Evolutionary conservation across 2,888 invertebrate species (phyloP).

Genomic region (Drosophila helvetica): DNA sequence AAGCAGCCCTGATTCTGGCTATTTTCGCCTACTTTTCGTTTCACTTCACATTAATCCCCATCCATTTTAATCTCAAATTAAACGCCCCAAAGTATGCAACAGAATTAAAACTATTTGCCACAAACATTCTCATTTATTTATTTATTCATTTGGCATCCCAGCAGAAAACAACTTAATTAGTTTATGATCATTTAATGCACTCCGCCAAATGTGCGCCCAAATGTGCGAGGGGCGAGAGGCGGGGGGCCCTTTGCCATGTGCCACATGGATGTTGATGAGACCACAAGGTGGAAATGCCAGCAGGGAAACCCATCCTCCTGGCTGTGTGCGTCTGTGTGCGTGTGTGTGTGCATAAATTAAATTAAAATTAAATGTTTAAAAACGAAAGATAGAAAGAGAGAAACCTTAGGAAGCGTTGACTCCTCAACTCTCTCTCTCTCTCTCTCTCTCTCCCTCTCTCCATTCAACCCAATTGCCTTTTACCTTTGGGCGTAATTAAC

Average conservation of each 20-base stretch:
- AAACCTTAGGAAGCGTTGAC: conserved; percentile 17
- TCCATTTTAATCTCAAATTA: conserved; percentile 3
- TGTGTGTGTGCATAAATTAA: conserved; percentile 76
- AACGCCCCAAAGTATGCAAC: conserved; percentile 30
- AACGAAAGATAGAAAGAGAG: conserved; percentile 34
- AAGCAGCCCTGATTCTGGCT: too few species aligned
- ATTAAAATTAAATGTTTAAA: conserved; percentile 75
- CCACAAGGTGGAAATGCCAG: conserved; percentile 9
- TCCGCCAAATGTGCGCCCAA: conserved; percentile 32
- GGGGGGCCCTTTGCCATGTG: too few species aligned
- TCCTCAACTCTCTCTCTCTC: conserved; percentile 18
- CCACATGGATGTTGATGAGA: not conserved
- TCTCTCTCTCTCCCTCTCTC: too few species aligned
- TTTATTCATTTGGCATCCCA: conserved; percentile 21
- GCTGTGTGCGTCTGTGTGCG: conserved; percentile 28
- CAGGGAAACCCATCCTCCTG: conserved; percentile 5
- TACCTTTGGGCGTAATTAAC: conserved; percentile 53
- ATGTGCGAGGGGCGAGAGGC: not conserved
- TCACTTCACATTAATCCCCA: too few species aligned
- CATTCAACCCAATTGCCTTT: conserved; percentile 40
- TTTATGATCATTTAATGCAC: conserved; percentile 76
- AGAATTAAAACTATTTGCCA: conserved; percentile 33
- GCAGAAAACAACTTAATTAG: conserved; percentile 64
- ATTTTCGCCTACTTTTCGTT: too few species aligned
- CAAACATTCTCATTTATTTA: conserved; percentile 19